Percentiles rank a stretch among this genome's conserved stretches.
Conservation (phyloP, 1,140 invertebrate genomes). For the Calosoma granatense region DNA sequence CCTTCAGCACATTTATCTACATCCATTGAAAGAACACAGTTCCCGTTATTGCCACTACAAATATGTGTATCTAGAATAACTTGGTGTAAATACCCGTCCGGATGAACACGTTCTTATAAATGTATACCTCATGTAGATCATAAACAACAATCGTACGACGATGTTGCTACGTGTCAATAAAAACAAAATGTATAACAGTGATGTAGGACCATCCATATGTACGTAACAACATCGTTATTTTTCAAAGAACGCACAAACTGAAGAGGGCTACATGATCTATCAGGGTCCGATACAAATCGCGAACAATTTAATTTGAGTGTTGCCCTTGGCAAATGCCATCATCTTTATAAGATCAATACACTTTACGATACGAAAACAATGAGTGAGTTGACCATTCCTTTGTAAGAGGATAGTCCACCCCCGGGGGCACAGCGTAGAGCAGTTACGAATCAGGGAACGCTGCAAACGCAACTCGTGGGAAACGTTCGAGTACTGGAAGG, state of each 20-base stretch:
- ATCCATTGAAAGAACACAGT: too few species aligned
- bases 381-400: not conserved
- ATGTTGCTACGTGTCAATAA: too few species aligned
- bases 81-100: not conserved
- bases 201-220: too few species aligned
- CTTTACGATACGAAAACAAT: slow-evolving; percentile 7
- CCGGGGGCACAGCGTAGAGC: not conserved
- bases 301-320: not conserved
- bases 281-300: not conserved
- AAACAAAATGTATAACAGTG: too few species aligned
- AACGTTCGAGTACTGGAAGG: not conserved
- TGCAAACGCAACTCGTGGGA: not conserved
- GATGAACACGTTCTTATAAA: too few species aligned
- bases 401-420: not conserved
- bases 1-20: too few species aligned
- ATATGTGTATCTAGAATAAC: not conserved
- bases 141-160: too few species aligned
- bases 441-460: not conserved
- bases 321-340: slow-evolving; percentile 2
- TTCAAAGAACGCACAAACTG: not conserved
- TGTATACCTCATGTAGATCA: too few species aligned
- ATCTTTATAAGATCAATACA: slow-evolving; percentile 7
- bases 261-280: not conserved
- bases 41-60: not conserved
- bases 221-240: not conserved